Evolutionary conservation across 2,113 vertebrate genomes (phyloP).

Genomic region (Stercorarius parasiticus): DNA sequence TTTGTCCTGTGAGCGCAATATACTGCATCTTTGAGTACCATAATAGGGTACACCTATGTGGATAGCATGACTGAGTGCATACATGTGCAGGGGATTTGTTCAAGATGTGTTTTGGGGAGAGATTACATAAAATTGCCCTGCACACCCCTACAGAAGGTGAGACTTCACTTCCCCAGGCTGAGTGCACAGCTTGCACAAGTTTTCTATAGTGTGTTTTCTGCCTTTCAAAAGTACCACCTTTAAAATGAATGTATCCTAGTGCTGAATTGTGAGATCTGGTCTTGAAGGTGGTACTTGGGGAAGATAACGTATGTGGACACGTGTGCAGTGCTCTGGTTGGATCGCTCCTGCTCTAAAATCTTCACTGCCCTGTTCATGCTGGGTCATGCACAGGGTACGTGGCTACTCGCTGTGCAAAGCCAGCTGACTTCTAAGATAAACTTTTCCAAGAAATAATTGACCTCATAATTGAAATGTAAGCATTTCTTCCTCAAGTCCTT

Average conservation of each 20-base stretch:
- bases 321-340: rapidly evolving
- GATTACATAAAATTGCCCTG: neutral
- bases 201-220: neutral
- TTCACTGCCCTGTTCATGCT: neutral
- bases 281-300: neutral
- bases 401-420: neutral
- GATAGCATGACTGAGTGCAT: neutral
- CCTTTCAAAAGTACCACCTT: neutral
- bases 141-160: too few relatives aligned
- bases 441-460: neutral
- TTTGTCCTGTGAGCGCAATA: neutral
- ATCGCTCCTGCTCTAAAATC: neutral
- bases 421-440: neutral
- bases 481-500: neutral
- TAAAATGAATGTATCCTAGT: neutral
- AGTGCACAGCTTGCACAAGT: neutral
- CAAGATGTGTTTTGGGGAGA: neutral
- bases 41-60: neutral
- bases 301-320: rapidly evolving
- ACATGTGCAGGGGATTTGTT: neutral
- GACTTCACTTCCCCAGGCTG: neutral
- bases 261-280: neutral
- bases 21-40: neutral
- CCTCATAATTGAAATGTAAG: neutral
- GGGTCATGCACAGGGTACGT: rapidly evolving